Base-by-base conservation (phyloP, 2,113 vertebrate genomes). In the Baryphthengus martii region DNA sequence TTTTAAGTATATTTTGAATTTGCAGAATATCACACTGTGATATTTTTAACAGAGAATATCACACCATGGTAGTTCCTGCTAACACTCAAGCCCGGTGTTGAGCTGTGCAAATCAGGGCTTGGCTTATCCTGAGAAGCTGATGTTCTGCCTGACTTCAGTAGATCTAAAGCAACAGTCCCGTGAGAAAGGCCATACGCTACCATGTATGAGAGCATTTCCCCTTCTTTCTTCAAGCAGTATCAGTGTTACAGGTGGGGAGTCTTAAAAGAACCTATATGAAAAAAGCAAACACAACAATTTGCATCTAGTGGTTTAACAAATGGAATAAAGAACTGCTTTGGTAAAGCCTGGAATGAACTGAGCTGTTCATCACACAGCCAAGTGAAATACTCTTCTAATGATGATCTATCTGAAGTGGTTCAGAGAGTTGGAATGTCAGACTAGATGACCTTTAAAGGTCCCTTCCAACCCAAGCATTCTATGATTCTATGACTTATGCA, bases 171-270 rank as follows among this genome's bases (percentile, higher is more conserved):
- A 78, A 10, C 18, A 71, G 35, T 42, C 45, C 23, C 62, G 28
- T 0, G 1, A 88, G 39, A 86, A 84, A 55, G 0, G 1, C 26
- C 24, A 9, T 15, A 26, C 0, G 0, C 31, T 83, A 26, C 40
- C 13, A 2, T 37, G 28, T 10, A 14, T 15, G 29, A 23, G 7
- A 79, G 35, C 3, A 8, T 76, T 74, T 90, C 12, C 44, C 31
- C 61, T 65, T 70, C 61, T 47, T 53, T 70, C 68, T 39, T 49
- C 35, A 26, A 17, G 25, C 2, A 53, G 23, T 52, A 53, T 53
- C 17, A 52, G 42, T 13, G 19, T 74, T 68, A 49, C 17, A 39
- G 37, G 49, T 37, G 25, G 8, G 13, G 13, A 83, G 10, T 45
- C 33, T 65, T 62, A 56, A 83, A 75, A 84, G 10, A 10, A 6